Evolutionary conservation across 2,888 invertebrate species (phyloP).

Genomic region (Ichneumoninae sp.): DNA sequence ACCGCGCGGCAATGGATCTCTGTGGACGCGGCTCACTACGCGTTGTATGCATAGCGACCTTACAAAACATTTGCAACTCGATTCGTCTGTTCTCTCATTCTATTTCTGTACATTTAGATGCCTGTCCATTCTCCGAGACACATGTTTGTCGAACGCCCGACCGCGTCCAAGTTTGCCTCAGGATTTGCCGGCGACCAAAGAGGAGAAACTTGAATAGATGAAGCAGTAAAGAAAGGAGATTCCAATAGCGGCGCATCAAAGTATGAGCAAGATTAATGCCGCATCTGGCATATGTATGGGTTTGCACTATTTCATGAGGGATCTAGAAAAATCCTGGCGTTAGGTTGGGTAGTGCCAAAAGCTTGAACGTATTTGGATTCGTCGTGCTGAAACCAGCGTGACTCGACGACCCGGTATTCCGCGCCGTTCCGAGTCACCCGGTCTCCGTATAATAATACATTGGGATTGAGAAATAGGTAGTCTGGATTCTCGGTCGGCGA

Average conservation of each 20-base stretch:
- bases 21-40: constrained; percentile 37
- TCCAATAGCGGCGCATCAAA: background rate
- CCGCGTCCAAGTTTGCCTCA: background rate
- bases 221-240: background rate
- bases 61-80: constrained; percentile 52
- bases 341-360: background rate
- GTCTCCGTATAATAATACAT: background rate
- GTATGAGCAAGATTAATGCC: background rate
- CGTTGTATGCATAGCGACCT: constrained; percentile 16
- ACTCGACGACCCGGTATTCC: background rate
- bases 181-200: background rate
- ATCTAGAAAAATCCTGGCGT: background rate
- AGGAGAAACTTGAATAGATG: background rate
- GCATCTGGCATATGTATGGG: background rate
- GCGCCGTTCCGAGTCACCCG: background rate
- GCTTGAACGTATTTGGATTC: background rate
- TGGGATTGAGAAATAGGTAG: constrained; percentile 47
- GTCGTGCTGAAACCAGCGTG: background rate
- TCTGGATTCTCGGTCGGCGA: constrained; percentile 44
- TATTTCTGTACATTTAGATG: constrained; percentile 4
- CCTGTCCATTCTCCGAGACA: background rate
- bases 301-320: background rate
- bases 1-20: constrained; percentile 27
- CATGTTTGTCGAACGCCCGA: background rate
- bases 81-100: background rate